These are phyloP conservation scores for Anolis sagrei DNA, from an alignment of 2,113 vertebrate species.

Conservation along the genomic window DNA sequence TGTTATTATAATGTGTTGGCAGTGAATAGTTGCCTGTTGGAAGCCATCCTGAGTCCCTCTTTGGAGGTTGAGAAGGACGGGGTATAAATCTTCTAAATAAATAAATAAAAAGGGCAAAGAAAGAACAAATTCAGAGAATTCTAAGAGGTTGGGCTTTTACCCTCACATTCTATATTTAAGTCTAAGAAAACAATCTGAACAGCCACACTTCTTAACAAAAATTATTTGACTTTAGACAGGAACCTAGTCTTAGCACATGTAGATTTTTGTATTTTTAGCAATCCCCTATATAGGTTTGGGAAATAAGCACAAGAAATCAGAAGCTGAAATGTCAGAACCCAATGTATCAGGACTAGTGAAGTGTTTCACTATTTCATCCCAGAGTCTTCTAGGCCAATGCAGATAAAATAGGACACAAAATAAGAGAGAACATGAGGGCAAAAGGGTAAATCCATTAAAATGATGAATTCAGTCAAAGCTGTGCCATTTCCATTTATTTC, in stretches of 20 bases:
- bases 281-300: not conserved
- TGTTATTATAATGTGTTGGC: too few species aligned
- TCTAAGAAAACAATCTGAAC: not conserved
- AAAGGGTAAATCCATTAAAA: constrained; percentile 56
- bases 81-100: too few species aligned
- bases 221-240: not conserved
- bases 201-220: not conserved
- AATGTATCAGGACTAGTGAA: not conserved
- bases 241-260: not conserved
- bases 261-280: not conserved
- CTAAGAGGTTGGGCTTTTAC: too few species aligned
- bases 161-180: not conserved
- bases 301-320: not conserved
- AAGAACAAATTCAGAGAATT: not conserved
- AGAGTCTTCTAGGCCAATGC: not conserved
- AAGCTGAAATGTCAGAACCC: not conserved
- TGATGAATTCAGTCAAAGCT: constrained; percentile 54
- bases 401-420: not conserved
- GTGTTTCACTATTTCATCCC: not conserved
- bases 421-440: constrained; percentile 26
- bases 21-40: too few species aligned
- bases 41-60: too few species aligned
- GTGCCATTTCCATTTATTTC: constrained; percentile 53
- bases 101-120: too few species aligned
- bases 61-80: too few species aligned